Base-by-base conservation (phyloP, 2,797 vertebrate genomes). In the Leuciscus waleckii region DNA sequence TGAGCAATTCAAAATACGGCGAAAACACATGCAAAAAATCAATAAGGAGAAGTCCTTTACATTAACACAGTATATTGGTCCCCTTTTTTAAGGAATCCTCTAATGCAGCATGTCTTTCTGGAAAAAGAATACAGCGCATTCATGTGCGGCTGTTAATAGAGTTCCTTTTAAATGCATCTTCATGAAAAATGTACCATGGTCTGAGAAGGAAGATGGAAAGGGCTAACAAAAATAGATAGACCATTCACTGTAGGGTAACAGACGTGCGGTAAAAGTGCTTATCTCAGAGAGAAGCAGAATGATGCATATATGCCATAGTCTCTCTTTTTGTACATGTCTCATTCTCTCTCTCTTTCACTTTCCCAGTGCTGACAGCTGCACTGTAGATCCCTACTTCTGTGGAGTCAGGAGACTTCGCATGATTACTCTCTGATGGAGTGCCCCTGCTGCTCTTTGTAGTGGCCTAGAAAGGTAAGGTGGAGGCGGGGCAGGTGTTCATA, bases 151-250 rank as follows among this genome's bases (percentile, higher is more conserved):
- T 71, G 71, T 54, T 74, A 87, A 87, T 69, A 69, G 63, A 73
- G 61, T 35, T 76, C 41, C 78, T 78, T 77, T 70, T 10, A n/a
- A 43, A 77, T 26, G 26, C 43, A 73, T 73, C 37, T 75, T 86
- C 69, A 82, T 87, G 39, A 89, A 87, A 82, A 81, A 85, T 82
- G 69, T n/a, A 84, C 63, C 79, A 51, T 29, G n/a, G 71, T 78
- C 73, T 77, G 23, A 67, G 73, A 85, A n/a, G 49, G 65, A 69
- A 80, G 51, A 74, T 51, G 39, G 65, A 32, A 23, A 68, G 39
- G 41, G 58, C 1, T 21, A 71, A 17, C 67, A 61, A 63, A 78
- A 84, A 85, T 73, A 85, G 54, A 79, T 37, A 58, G 71, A 37
- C 23, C 37, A 23, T 56, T 82, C 21, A 43, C 23, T 74, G 21